A percentile compares a stretch with the other conserved stretches of the same genome.
Conservation (phyloP, 2,888 invertebrate genomes). For the Apamea sordens region DNA sequence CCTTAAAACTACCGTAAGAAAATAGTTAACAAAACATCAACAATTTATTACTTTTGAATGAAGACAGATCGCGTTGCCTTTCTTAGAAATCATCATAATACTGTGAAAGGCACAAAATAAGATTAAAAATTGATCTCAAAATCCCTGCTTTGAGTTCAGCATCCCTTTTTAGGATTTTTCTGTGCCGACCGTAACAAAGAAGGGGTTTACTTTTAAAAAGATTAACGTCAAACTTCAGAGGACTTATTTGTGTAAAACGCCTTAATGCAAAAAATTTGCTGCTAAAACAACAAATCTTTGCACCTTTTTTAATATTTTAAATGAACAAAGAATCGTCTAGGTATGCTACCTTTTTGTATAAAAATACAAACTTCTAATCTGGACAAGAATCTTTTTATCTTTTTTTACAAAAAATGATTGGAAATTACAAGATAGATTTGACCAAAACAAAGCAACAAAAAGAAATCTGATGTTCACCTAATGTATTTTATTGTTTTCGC, state of each 20-base stretch:
- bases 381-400: background rate
- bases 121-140: constrained; percentile 71
- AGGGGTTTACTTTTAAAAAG: constrained; percentile 76
- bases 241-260: constrained; percentile 70
- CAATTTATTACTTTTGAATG: constrained; percentile 32
- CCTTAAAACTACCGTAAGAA: constrained; percentile 39
- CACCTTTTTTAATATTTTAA: constrained; percentile 11
- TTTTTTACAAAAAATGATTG: background rate
- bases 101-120: constrained; percentile 71
- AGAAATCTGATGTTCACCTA: constrained; percentile 1
- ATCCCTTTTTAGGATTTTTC: constrained; percentile 66
- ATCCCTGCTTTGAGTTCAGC: constrained; percentile 49
- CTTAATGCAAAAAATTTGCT: constrained; percentile 60
- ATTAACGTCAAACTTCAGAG: constrained; percentile 74
- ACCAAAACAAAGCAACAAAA: constrained; percentile 23
- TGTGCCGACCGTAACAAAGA: constrained; percentile 73
- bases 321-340: background rate
- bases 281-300: constrained; percentile 10
- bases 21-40: constrained; percentile 38
- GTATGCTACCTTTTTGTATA: background rate
- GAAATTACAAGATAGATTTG: background rate
- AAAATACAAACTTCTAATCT: background rate
- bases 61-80: constrained; percentile 28
- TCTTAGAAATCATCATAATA: constrained; percentile 56
- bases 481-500: constrained; percentile 56